These are phyloP conservation scores for Melanostoma scalare DNA, from an alignment of 2,888 invertebrate species.

Conservation along the genomic window DNA sequence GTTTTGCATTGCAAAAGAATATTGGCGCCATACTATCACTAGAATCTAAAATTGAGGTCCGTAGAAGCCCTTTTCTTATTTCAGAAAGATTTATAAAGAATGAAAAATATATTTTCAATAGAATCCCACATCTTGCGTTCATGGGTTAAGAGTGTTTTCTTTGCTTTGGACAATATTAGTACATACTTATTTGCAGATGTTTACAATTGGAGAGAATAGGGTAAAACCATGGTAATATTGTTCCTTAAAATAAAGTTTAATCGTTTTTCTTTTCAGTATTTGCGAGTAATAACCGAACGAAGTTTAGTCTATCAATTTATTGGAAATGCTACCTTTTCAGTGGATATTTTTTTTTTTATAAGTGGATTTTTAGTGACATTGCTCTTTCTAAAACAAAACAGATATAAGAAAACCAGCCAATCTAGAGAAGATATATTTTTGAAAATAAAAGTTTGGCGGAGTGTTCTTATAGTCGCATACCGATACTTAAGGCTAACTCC, in stretches of 20 bases:
- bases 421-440: constrained; percentile 76
- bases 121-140: constrained; percentile 88
- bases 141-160: constrained; percentile 90
- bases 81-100: constrained; percentile 36
- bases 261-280: constrained; percentile 83
- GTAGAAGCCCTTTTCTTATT: background rate
- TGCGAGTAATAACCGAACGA: constrained; percentile 88
- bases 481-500: constrained; percentile 90
- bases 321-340: constrained; percentile 92
- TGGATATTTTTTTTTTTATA: constrained; percentile 93
- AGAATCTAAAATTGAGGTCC: constrained; percentile 82
- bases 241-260: constrained; percentile 6
- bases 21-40: constrained; percentile 89
- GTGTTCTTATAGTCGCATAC: constrained; percentile 83
- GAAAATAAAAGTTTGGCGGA: constrained; percentile 75
- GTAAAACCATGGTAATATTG: constrained; percentile 73
- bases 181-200: constrained; percentile 91
- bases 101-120: constrained; percentile 77
- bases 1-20: constrained; percentile 90
- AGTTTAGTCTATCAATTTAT: constrained; percentile 91
- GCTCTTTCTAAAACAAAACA: constrained; percentile 86
- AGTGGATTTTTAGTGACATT: constrained; percentile 91
- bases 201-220: constrained; percentile 88
- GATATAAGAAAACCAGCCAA: constrained; percentile 77
- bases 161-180: constrained; percentile 93